These are phyloP conservation scores for Diplolepis rosae DNA, from an alignment of 2,888 invertebrate species.

Conservation along the genomic window DNA sequence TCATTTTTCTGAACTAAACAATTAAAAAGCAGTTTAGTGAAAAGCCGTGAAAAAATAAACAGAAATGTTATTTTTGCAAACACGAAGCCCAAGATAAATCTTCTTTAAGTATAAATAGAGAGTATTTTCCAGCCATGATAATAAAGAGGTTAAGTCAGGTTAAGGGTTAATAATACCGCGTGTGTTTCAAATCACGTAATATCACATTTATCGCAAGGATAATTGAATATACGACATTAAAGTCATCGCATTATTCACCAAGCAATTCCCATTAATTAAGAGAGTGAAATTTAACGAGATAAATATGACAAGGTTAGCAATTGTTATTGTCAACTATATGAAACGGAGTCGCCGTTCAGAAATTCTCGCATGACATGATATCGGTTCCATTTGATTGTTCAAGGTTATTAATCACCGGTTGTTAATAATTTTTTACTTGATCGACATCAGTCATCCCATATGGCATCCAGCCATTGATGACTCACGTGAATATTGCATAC, in stretches of 20 bases:
- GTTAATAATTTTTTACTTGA: slow-evolving; percentile 5
- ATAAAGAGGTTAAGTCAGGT: neutral
- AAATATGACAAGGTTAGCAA: slow-evolving; percentile 37
- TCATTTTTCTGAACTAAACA: no score
- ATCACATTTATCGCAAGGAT: slow-evolving; percentile 2
- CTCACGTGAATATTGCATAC: neutral
- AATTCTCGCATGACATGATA: slow-evolving; percentile 3
- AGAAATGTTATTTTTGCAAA: no score
- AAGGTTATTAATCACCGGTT: slow-evolving; percentile 17
- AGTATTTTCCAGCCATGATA: neutral
- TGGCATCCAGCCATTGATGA: neutral
- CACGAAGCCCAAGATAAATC: no score
- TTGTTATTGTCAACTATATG: slow-evolving; percentile 31
- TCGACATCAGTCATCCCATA: neutral
- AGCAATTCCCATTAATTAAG: slow-evolving; percentile 41
- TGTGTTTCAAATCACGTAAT: neutral
- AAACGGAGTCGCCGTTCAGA: slow-evolving; percentile 3
- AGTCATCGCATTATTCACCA: neutral
- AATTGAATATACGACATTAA: slow-evolving; percentile 27
- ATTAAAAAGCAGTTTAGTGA: no score
- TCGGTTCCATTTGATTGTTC: neutral
- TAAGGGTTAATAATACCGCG: neutral
- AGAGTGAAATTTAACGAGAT: slow-evolving; percentile 42
- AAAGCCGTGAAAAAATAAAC: no score
- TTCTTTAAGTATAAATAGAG: neutral